These are phyloP conservation scores for Oxyura jamaicensis DNA, from an alignment of 2,113 vertebrate species.

Conservation along the genomic window DNA sequence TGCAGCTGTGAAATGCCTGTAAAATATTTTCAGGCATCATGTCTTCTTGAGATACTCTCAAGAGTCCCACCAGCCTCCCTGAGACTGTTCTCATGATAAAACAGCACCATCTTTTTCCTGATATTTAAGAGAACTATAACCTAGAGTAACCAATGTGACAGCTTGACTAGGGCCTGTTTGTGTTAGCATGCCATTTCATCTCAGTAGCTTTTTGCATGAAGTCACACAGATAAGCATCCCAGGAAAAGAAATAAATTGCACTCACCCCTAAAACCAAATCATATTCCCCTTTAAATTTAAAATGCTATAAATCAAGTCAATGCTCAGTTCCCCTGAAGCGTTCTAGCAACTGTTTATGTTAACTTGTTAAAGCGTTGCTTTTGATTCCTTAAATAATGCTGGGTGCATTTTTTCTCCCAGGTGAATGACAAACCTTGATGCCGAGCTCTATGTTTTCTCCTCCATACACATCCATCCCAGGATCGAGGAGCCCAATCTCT, in stretches of 20 bases:
- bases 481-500: constrained; percentile 92
- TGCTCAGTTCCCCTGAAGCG: neutral
- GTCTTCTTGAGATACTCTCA: neutral
- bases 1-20: neutral
- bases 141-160: neutral
- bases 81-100: neutral
- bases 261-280: neutral
- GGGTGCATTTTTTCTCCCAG: neutral
- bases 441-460: constrained; percentile 98
- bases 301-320: neutral
- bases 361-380: neutral
- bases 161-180: neutral
- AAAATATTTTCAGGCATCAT: neutral
- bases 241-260: neutral
- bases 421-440: constrained; percentile 88
- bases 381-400: neutral
- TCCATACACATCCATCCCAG: constrained; percentile 97
- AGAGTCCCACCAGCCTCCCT: neutral
- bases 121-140: neutral
- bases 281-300: neutral
- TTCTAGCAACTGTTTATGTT: neutral
- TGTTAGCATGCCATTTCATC: neutral
- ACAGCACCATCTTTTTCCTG: fast-evolving
- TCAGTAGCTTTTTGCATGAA: neutral
- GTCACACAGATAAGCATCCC: neutral